Evolutionary conservation across 2,113 vertebrate genomes (phyloP), one percentile per base, ranked within the genome.

Genomic region (Indri indri): DNA sequence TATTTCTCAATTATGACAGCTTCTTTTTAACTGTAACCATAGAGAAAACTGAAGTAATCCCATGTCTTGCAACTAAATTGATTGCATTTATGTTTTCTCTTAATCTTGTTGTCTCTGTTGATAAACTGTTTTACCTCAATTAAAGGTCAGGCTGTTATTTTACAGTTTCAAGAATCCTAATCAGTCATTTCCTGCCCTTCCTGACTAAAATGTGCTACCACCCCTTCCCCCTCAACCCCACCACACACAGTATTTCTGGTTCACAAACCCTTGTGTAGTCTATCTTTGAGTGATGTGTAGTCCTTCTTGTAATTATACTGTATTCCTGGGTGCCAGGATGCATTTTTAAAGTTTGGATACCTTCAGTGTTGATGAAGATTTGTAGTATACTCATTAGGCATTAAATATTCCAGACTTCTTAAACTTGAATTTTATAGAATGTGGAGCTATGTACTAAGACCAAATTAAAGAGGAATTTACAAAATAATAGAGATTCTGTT

Each of bases 391-490:
- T 80, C 47, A 68, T 77, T 94, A 88, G 65, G 18, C 91, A 22
- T 68, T 57, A 90, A 54, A 34, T 74, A 88, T 32, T 73, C 40
- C 59, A 37, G 52, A 42, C 77, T 92, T 65, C 68, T 90, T 71
- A 54, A 65, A n/a, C 17, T 82, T 82, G 85, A 71, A 83, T 82
- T 88, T 74, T 82, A 42, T 59, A 59, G 8, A 87, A 25, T 82
- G 12, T 96, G 40, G 79, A 82, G 6, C 87, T 89, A 22, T 70
- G n/a, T 27, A 10, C 34, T 79, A 77, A 95, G 10, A 59, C 1
- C 32, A 94, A 95, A 92, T 73, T 91, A 90, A 93, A 77, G 32
- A 87, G 40, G 47, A 91, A 74, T 77, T 97, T 82, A 13, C n/a
- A 70, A 77, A 85, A 25, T 65, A 77, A 42, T 88, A 88, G 30